Conservation (phyloP, 2,113 vertebrate species). For the Percopsis transmontana region DNA sequence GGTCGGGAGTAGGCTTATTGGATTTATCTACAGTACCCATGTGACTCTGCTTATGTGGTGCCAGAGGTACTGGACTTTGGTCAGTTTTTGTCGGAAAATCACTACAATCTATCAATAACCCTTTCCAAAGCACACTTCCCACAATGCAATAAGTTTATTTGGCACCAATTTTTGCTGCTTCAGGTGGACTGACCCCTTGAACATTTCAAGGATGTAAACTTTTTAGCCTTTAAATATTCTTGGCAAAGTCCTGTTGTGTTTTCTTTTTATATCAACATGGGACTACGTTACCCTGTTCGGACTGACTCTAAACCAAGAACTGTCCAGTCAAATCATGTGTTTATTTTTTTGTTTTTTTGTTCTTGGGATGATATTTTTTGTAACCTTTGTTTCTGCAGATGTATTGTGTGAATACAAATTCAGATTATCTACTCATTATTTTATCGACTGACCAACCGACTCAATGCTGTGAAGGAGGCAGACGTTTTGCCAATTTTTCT, state of each 20-base stretch:
- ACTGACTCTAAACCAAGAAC: conserved; percentile 1
- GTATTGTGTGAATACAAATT: not conserved
- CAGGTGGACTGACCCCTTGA: conserved; percentile 18
- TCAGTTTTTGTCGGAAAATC: not conserved
- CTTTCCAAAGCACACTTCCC: not conserved
- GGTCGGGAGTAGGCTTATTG: not conserved
- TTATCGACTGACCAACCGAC: conserved; percentile 47
- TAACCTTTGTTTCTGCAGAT: not conserved
- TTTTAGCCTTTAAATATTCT: conserved; percentile 7
- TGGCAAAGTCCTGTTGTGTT: not conserved
- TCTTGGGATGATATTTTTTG: not conserved
- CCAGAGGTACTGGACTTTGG: not conserved
- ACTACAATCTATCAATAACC: not conserved
- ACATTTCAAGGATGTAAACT: not conserved
- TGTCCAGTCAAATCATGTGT: not conserved
- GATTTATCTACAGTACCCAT: not conserved
- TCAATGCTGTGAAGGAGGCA: conserved; percentile 72
- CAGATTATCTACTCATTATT: conserved; percentile 21
- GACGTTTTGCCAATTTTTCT: conserved; percentile 37
- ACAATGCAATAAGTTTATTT: conserved; percentile 21
- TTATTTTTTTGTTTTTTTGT: not conserved
- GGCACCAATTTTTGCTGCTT: conserved; percentile 45
- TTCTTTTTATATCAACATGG: conserved; percentile 4
- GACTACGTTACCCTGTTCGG: not conserved
- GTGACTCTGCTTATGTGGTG: not conserved